Percentiles rank a stretch among this genome's conserved stretches.
These are phyloP conservation scores for Isichthys henryi DNA, from an alignment of 2,113 vertebrate species.

Conservation along the genomic window DNA sequence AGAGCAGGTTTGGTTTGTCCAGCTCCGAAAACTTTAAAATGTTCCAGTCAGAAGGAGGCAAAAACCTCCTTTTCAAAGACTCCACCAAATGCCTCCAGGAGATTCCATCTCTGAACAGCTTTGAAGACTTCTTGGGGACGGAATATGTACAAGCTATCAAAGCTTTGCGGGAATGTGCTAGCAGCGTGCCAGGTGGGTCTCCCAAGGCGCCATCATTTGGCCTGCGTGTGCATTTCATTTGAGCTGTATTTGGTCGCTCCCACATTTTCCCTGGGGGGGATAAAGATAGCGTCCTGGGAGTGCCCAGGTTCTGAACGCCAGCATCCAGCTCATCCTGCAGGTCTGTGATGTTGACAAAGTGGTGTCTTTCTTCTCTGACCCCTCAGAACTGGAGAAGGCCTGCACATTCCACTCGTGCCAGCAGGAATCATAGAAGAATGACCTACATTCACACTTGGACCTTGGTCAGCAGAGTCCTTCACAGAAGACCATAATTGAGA, in stretches of 20 bases:
- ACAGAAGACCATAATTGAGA: neutral
- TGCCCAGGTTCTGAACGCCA: neutral
- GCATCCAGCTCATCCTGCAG: neutral
- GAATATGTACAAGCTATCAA: slow-evolving; percentile 39
- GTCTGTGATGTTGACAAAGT: neutral
- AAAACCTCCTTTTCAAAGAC: slow-evolving; percentile 66
- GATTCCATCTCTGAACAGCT: slow-evolving; percentile 4
- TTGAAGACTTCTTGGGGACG: slow-evolving; percentile 41
- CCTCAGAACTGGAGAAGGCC: slow-evolving; percentile 64
- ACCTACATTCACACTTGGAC: neutral
- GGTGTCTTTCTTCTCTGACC: slow-evolving; percentile 14
- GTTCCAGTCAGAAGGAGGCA: slow-evolving; percentile 46
- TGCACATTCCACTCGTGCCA: slow-evolving; percentile 63
- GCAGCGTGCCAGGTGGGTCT: slow-evolving; percentile 50
- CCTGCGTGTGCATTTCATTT: neutral
- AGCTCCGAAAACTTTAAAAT: slow-evolving; percentile 29
- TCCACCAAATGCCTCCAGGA: slow-evolving; percentile 63
- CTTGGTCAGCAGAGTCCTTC: neutral
- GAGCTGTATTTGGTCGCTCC: neutral
- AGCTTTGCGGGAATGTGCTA: slow-evolving; percentile 40
- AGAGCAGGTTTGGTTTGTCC: slow-evolving; percentile 31
- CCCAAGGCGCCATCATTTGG: neutral
- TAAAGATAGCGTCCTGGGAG: neutral
- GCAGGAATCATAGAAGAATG: slow-evolving; percentile 27
- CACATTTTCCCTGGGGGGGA: neutral